Percentiles rank a stretch among this genome's conserved stretches.
Conservation (phyloP, 2,888 invertebrate genomes). For the Hydrotaea cyrtoneurina region DNA sequence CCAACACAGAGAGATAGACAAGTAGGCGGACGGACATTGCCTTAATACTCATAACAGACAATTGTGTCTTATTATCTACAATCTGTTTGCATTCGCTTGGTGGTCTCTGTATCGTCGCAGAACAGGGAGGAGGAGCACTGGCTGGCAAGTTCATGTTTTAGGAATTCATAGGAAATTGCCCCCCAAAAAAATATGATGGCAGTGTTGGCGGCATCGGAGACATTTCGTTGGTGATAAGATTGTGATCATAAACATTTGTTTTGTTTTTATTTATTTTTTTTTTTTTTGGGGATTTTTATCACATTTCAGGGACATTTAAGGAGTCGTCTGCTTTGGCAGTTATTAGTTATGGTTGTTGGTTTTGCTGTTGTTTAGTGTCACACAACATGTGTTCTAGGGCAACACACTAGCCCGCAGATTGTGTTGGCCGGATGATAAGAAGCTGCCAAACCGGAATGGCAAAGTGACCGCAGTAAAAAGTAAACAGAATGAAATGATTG, state of each 20-base stretch:
- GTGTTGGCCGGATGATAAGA: neutral
- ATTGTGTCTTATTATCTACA: neutral
- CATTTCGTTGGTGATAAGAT: neutral
- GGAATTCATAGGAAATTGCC: neutral
- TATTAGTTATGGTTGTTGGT: neutral
- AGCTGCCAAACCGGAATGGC: neutral
- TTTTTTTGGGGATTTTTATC: neutral
- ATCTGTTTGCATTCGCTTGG: constrained; percentile 1
- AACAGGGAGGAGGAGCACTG: no score
- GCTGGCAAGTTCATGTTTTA: neutral
- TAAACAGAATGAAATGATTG: no score
- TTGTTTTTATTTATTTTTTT: no score
- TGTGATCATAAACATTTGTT: neutral
- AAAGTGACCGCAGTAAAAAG: constrained; percentile 9
- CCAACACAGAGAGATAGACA: neutral
- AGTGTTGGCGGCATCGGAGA: neutral
- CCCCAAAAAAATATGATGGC: neutral
- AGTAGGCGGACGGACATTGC: neutral
- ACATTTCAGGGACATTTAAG: neutral
- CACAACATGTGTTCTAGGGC: constrained; percentile 1
- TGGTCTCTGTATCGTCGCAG: neutral
- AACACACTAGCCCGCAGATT: neutral
- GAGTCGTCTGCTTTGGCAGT: neutral
- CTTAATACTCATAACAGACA: neutral
- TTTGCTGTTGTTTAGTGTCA: neutral